Evolutionary conservation across 2,888 invertebrate species (phyloP), one percentile per base, ranked within the genome.

Genomic region (Amiota mariae): DNA sequence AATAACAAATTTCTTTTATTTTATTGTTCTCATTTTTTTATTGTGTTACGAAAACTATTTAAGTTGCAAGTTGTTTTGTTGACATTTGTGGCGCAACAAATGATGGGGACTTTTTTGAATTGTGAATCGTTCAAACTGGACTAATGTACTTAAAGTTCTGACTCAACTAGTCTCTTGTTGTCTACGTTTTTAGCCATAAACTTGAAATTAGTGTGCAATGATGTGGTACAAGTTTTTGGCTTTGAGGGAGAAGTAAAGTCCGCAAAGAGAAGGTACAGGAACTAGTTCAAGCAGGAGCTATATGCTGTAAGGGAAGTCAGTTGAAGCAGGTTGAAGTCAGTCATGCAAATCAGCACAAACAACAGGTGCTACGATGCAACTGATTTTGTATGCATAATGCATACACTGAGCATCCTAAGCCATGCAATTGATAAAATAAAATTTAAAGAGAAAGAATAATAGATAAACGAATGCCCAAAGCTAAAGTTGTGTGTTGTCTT

Each of bases 121-220:
- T 36, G 2, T 9, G 46, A 63, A 6, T 36, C 36, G 6, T 6
- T 59, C 1, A 1, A 18, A 15, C 2, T 59, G 2, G 59, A 15
- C 8, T 59, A 6, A 36, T 4, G 4, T 36, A 36, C 36, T 36
- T 36, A 36, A 36, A 6, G 36, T 6, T 36, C 36, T 36, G 6
- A 2, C 3, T 36, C 36, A 1, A 36, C 36, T 36, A 2, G 4
- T 36, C 8, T 36, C 36, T 0, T 6, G 4, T 63, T 63, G 24
- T 36, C 36, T 63, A 36, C 3, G 63, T 24, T 36, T 63, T 63
- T 63, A 46, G 61, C 61, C 18, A 24, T 63, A 63, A 63, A 63
- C 36, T 63, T 63, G 63, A 13, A 63, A 63, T 63, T 63, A 46
- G 63, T 63, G 63, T 63, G 63, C 63, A 63, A 63, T 63, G 36